Evolutionary conservation across 2,888 invertebrate species (phyloP).

Genomic region (Thymelicus lineola): DNA sequence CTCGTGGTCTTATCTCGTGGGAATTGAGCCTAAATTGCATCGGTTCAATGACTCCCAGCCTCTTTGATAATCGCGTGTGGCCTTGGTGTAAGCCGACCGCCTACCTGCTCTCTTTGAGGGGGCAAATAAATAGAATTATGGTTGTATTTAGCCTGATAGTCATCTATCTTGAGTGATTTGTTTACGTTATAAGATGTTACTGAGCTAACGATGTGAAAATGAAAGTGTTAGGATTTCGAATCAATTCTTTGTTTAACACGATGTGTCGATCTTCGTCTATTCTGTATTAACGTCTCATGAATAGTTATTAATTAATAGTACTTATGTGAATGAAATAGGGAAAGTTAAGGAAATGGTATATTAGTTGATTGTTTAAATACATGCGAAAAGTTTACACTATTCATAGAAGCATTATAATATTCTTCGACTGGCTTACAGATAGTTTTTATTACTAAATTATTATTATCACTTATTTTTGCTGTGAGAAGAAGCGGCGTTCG

Average conservation of each 20-base stretch:
- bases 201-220: constrained; percentile 27
- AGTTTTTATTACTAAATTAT: no score
- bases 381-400: background rate
- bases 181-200: constrained; percentile 18
- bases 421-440: no score
- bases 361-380: background rate
- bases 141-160: constrained; percentile 35
- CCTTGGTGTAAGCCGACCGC: constrained; percentile 41
- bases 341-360: no score
- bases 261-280: background rate
- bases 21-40: constrained; percentile 30
- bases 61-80: constrained; percentile 41
- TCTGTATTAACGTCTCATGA: no score
- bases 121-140: constrained; percentile 42
- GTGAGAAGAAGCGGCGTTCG: no score
- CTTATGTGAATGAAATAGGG: no score
- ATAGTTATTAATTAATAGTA: no score
- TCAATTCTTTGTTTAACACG: constrained; percentile 9
- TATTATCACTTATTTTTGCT: no score
- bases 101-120: constrained; percentile 39
- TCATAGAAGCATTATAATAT: no score
- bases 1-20: constrained; percentile 14
- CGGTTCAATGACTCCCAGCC: constrained; percentile 1
- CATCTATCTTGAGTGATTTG: constrained; percentile 33
- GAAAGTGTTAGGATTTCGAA: constrained; percentile 20